Conservation (phyloP, 2,888 invertebrate species). For the Melanotus villosus region DNA sequence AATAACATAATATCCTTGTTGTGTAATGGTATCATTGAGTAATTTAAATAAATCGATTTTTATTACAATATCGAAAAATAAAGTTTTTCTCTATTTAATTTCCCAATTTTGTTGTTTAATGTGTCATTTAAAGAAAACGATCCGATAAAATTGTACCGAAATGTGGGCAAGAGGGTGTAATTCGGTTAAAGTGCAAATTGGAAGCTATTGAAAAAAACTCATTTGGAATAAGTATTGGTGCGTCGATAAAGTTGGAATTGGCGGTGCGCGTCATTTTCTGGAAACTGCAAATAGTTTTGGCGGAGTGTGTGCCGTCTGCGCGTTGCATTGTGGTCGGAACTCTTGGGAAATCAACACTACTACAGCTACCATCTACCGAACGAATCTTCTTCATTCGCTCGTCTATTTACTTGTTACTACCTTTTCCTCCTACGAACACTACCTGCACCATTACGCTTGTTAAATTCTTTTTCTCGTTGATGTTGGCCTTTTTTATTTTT, state of each 20-base stretch:
- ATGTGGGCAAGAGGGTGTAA: conserved; percentile 37
- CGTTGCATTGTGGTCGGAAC: conserved; percentile 59
- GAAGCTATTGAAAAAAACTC: conserved; percentile 58
- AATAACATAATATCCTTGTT: no score
- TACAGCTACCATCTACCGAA: conserved; percentile 50
- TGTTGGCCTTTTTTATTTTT: no score
- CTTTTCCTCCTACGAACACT: not conserved
- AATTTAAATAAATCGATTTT: no score
- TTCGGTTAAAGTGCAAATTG: conserved; percentile 58
- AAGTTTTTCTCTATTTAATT: no score
- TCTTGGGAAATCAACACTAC: conserved; percentile 60
- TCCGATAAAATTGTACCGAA: conserved; percentile 33
- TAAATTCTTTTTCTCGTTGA: no score
- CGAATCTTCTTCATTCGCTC: conserved; percentile 45
- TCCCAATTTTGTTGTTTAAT: conserved; percentile 22
- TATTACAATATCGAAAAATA: no score
- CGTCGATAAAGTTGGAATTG: conserved; percentile 56
- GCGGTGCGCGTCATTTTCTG: conserved; percentile 53
- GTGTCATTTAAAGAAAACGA: conserved; percentile 33
- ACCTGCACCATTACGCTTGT: no score
- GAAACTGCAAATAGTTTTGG: conserved; percentile 57
- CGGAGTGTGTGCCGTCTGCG: conserved; percentile 49
- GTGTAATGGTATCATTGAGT: no score
- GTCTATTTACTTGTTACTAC: conserved; percentile 40
- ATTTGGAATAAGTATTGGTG: conserved; percentile 51